Base-by-base conservation (phyloP, 2,888 invertebrate genomes). In the Dasypogon diadema region DNA sequence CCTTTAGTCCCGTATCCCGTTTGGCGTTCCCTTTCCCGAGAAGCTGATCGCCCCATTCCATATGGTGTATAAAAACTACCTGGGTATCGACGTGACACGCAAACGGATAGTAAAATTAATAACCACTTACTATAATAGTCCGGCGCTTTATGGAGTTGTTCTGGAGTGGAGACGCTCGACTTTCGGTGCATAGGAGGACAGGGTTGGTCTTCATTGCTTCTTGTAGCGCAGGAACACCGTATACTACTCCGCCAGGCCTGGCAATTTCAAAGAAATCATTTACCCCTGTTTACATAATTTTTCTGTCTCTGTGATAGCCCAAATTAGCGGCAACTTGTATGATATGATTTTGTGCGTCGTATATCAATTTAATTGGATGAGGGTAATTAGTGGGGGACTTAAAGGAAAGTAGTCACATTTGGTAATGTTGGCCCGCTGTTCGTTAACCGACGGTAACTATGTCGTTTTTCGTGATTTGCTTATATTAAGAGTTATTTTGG, bases 81-180 rank as follows among this genome's bases (percentile, higher is more conserved):
- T 34, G 48, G n/a, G 77, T 77, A 79, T 78, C 75, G 79, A 79
- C 77, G 79, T 79, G 80, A 77, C 80, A 80, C 80, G 80, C 80
- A 79, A 80, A 76, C 78, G 78, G 78, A 79, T 80, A 80, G 80
- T 80, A 79, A 80, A 80, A 80, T 79, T 80, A 80, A 80, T 80
- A 80, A 80, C 80, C 80, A 80, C 80, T 80, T 80, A 80, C 77
- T 75, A 55, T 80, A 80, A 80, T 80, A 79, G 80, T 75, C 54
- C 14, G 70, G n/a, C 70, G 70, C 70, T 70, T 70, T 70, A 70
- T 70, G 70, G 70, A 70, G 70, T 37, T 70, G 70, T 65, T 37
- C 65, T 65, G 14, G 24, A 37, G 65, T 24, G n/a, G 54, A 54
- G 68, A 30, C 46, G 18, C 34, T 54, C 10, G 30, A 18, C 12